Base-by-base conservation (phyloP, 2,113 vertebrate genomes). In the Ciconia boyciana region DNA sequence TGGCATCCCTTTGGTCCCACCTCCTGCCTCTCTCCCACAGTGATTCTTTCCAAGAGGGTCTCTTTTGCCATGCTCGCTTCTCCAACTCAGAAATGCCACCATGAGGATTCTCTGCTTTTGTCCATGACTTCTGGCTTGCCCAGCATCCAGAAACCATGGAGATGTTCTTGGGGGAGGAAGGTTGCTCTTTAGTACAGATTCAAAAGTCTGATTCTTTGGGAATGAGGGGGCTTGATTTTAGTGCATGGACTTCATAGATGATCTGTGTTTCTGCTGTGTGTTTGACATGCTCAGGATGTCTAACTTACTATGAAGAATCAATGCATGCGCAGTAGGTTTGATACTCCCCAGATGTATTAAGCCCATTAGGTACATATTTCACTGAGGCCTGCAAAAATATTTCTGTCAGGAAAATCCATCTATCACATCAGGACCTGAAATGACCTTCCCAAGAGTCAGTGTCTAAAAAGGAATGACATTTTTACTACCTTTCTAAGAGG, bases 401-500 rank as follows among this genome's bases (percentile, higher is more conserved):
- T 89, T 71, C 72, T 85, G 26, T 69, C 81, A 77, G 58, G 52
- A 81, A 82, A 95, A 87, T 52, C 44, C 43, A 83, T 79, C 61
- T 48, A 29, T 78, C 19, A 46, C n/a, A 83, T 10, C n/a, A 64
- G 49, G 34, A 24, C 34, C 79, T 76, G 39, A 86, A 92, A 51
- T 68, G 52, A 68, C 39, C 76, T 94, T 92, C 68, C 52, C 21
- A 69, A 76, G 66, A 75, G n/a, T 55, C 54, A 65, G 7, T 46
- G 49, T 39, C 55, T 83, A 46, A 71, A 77, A 83, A 25, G 3
- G 24, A 74, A 83, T 78, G 54, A 62, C 58, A 57, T 39, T 88
- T 79, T 93, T 41, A 60, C 32, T 78, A 28, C 34, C 31, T 77
- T 78, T 80, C 69, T 78, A 76, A 90, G 21, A 68, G 17, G 49